Conservation (phyloP, 2,888 invertebrate species). For the Limnephilus auricula region DNA sequence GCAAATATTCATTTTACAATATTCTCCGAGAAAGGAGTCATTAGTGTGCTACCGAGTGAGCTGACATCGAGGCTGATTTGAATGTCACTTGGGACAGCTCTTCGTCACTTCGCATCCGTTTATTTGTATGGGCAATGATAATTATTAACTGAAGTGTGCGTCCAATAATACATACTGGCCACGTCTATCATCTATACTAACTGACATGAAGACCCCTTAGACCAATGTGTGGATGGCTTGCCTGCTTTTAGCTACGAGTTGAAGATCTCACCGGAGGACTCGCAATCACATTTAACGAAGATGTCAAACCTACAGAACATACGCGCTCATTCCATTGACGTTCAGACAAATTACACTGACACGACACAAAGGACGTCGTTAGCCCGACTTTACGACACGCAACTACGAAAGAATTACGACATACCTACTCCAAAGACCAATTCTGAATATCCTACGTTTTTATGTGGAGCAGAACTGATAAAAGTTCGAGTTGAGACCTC, state of each 20-base stretch:
- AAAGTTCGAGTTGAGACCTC: neutral
- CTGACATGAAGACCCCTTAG: neutral
- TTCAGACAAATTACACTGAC: constrained; percentile 38
- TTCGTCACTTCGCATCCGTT: constrained; percentile 16
- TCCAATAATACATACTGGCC: neutral
- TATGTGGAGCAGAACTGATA: neutral
- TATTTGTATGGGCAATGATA: constrained; percentile 36
- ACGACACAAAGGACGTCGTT: constrained; percentile 20
- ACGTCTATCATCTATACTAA: neutral
- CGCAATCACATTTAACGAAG: constrained; percentile 43
- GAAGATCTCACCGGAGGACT: neutral
- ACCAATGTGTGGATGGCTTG: neutral
- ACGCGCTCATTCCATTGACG: neutral
- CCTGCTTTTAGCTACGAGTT: neutral
- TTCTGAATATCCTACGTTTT: constrained; percentile 7
- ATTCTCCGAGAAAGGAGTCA: neutral
- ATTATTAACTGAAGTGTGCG: neutral
- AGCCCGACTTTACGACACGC: constrained; percentile 28
- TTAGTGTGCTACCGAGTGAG: neutral
- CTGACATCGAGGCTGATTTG: constrained; percentile 16
- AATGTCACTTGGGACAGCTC: constrained; percentile 29
- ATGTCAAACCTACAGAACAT: constrained; percentile 7
- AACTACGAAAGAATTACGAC: constrained; percentile 9
- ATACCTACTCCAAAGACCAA: neutral
- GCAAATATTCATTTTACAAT: neutral